phyloP scores from a whole-genome alignment of 1,140 invertebrate species.

The Drosophila funebris region DNA sequence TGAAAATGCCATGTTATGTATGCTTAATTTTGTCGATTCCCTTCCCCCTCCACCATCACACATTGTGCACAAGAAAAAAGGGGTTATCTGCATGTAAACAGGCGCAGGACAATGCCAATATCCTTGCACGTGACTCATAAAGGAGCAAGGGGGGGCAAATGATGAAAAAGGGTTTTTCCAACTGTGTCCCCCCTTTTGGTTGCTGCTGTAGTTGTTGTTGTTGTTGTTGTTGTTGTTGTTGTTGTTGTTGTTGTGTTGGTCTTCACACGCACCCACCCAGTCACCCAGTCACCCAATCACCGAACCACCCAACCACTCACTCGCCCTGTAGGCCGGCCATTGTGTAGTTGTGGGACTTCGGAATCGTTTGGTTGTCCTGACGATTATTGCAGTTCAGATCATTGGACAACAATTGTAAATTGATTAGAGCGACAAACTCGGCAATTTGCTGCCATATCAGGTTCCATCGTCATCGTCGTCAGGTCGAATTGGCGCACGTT shows the following conservation, averaged over 20 bases:
- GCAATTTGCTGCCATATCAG: slow-evolving; percentile 35
- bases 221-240: no score
- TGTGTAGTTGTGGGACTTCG: slow-evolving; percentile 49
- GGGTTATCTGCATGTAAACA: slow-evolving; percentile 67
- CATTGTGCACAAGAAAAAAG: background rate
- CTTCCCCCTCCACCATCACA: background rate
- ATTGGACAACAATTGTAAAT: slow-evolving; percentile 72
- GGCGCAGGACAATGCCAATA: slow-evolving; percentile 28
- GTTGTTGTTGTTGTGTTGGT: slow-evolving; percentile 4
- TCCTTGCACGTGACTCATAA: slow-evolving; percentile 40
- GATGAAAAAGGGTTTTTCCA: slow-evolving; percentile 18
- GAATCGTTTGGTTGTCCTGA: slow-evolving; percentile 53
- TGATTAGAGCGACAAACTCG: slow-evolving; percentile 54
- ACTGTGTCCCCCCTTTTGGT: background rate
- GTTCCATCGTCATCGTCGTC: slow-evolving; percentile 2
- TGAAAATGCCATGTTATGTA: slow-evolving; percentile 37
- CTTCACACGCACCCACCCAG: slow-evolving; percentile 8
- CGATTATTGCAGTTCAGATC: slow-evolving; percentile 68
- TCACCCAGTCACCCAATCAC: slow-evolving; percentile 6
- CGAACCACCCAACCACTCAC: background rate
- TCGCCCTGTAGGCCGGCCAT: background rate
- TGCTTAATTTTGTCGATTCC: slow-evolving; percentile 22
- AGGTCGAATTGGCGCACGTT: background rate
- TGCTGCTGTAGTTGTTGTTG: no score
- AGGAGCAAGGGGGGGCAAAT: slow-evolving; percentile 31